phyloP scores from a whole-genome alignment of 1,140 invertebrate species.

The Phortica variegata region DNA sequence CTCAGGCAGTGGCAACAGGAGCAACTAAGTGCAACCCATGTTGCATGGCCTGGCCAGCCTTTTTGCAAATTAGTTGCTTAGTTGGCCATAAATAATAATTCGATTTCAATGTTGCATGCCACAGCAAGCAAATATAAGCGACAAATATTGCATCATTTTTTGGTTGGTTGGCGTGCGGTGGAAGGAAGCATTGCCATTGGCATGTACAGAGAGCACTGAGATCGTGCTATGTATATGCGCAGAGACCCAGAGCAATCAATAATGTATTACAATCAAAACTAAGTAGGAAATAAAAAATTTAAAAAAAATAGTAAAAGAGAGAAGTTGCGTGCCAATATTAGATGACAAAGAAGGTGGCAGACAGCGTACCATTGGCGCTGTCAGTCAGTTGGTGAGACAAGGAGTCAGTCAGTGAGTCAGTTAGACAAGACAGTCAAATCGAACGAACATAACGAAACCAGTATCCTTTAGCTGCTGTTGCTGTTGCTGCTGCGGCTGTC shows the following conservation, averaged over 20 bases:
- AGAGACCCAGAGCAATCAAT: constrained; percentile 52
- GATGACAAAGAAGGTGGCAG: too few species aligned
- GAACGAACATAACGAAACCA: too few species aligned
- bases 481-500: too few species aligned
- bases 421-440: too few species aligned
- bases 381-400: too few species aligned
- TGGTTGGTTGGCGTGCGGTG: too few species aligned
- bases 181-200: background rate
- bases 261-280: too few species aligned
- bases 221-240: too few species aligned
- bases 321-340: constrained; percentile 7
- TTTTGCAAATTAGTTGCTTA: constrained; percentile 32
- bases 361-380: constrained; percentile 1
- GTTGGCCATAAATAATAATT: constrained; percentile 50
- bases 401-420: too few species aligned
- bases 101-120: constrained; percentile 23
- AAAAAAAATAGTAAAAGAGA: background rate
- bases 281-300: too few species aligned
- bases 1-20: background rate
- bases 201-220: too few species aligned
- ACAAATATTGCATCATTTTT: constrained; percentile 33
- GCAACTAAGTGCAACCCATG: background rate
- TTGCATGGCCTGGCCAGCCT: background rate
- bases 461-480: too few species aligned
- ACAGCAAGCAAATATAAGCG: constrained; percentile 37